Conservation (phyloP, 2,797 vertebrate genomes). For the Alcedo atthis region DNA sequence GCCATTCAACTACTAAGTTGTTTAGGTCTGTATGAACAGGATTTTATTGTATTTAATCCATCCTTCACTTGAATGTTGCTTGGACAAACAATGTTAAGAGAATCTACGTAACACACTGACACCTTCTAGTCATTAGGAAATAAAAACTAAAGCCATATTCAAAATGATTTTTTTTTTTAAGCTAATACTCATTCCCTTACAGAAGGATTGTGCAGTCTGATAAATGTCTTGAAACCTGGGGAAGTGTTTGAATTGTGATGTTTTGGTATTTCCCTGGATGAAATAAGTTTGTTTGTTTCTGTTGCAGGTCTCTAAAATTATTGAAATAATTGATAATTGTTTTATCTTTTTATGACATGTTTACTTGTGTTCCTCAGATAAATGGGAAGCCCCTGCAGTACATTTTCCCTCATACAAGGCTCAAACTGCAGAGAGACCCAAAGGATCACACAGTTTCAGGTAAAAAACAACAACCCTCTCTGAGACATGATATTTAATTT, state of each 20-base stretch:
- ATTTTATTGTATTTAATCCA: neutral
- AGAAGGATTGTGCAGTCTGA: neutral
- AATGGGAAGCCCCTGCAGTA: slow-evolving; percentile 89
- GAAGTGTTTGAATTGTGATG: neutral
- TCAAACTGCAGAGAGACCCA: slow-evolving; percentile 90
- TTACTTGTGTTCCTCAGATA: slow-evolving; percentile 82
- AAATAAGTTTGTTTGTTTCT: neutral
- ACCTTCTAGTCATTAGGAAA: neutral
- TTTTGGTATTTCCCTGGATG: neutral
- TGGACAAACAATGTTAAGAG: neutral
- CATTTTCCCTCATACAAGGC: slow-evolving; percentile 89
- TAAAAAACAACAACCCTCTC: slow-evolving; percentile 66
- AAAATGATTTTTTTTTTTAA: neutral
- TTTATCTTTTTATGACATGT: slow-evolving; percentile 34
- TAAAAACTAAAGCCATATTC: neutral
- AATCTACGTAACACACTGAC: neutral
- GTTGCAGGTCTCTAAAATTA: neutral
- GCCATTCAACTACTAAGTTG: neutral
- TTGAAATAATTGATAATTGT: neutral
- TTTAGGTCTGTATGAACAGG: neutral
- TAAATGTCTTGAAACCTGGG: neutral
- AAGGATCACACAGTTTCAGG: slow-evolving; percentile 97
- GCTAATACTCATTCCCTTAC: neutral
- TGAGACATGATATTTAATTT: neutral
- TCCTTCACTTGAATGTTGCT: neutral